Conservation (phyloP, 1,140 invertebrate genomes). For the Drosophila equinoxialis region DNA sequence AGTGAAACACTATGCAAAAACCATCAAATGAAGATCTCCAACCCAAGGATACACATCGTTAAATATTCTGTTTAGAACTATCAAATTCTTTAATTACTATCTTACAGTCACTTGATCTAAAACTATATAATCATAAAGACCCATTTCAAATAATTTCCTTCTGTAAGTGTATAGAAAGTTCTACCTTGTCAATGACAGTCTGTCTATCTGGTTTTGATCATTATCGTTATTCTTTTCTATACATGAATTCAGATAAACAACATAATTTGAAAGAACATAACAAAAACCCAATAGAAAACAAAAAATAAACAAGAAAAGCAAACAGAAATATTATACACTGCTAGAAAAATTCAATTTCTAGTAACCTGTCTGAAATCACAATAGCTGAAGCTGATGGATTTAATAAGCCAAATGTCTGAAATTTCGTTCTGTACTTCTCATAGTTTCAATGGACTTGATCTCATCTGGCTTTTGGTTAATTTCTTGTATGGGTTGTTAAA, state of each 20-base stretch:
- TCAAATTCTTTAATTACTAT: too few species aligned
- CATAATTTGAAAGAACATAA: slow-evolving; percentile 21
- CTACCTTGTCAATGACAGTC: background rate
- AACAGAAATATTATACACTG: slow-evolving; percentile 1
- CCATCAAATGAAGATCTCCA: too few species aligned
- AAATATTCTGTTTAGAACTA: too few species aligned
- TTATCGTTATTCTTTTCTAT: slow-evolving; percentile 10
- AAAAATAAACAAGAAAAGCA: too few species aligned
- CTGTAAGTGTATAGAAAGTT: background rate
- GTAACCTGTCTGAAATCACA: too few species aligned
- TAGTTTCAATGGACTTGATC: background rate
- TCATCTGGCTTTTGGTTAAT: background rate
- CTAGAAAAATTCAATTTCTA: background rate
- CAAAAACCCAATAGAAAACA: slow-evolving; percentile 1
- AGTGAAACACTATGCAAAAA: background rate
- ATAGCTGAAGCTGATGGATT: too few species aligned
- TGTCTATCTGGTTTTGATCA: slow-evolving; percentile 1
- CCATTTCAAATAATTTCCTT: background rate
- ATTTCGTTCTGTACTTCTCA: background rate
- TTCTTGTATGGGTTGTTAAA: slow-evolving; percentile 4
- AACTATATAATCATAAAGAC: too few species aligned
- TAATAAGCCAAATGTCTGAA: background rate
- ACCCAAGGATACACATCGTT: too few species aligned
- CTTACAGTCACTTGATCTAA: too few species aligned
- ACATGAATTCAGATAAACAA: slow-evolving; percentile 21